These are phyloP conservation scores for Saccostrea glomerata DNA, from an alignment of 1,140 invertebrate species.

Conservation along the genomic window DNA sequence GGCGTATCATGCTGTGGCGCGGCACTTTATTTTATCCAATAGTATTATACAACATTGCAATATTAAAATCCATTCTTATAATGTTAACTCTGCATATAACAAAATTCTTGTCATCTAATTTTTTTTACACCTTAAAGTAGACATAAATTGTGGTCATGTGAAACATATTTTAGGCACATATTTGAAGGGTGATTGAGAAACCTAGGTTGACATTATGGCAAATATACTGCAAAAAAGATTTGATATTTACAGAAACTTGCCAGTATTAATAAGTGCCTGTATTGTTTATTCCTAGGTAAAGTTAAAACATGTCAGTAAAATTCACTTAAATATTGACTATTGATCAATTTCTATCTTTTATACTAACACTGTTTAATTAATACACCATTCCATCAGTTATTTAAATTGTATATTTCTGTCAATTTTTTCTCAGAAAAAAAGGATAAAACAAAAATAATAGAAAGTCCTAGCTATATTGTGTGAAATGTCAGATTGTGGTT, in stretches of 20 bases:
- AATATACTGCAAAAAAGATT: neutral
- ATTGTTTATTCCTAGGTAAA: neutral
- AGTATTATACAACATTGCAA: neutral
- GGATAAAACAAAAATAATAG: no score
- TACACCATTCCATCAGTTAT: no score
- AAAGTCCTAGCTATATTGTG: neutral
- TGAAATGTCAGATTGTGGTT: neutral
- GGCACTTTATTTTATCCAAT: no score
- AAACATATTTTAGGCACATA: neutral
- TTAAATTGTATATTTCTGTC: no score
- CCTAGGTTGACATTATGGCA: neutral
- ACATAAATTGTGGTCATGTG: neutral
- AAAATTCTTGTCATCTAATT: neutral
- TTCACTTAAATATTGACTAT: no score
- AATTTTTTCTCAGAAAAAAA: no score
- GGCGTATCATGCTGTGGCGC: no score
- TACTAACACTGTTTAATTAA: no score
- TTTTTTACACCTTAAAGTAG: neutral
- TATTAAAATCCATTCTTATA: neutral
- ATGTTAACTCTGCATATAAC: no score
- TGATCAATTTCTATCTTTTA: no score
- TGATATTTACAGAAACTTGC: neutral
- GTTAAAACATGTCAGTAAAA: no score
- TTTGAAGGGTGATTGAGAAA: neutral
- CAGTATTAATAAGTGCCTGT: slow-evolving; percentile 27